Evolutionary conservation across 2,113 vertebrate species (phyloP), one percentile per base, ranked within the genome.

Genomic region (Pholis gunnellus): DNA sequence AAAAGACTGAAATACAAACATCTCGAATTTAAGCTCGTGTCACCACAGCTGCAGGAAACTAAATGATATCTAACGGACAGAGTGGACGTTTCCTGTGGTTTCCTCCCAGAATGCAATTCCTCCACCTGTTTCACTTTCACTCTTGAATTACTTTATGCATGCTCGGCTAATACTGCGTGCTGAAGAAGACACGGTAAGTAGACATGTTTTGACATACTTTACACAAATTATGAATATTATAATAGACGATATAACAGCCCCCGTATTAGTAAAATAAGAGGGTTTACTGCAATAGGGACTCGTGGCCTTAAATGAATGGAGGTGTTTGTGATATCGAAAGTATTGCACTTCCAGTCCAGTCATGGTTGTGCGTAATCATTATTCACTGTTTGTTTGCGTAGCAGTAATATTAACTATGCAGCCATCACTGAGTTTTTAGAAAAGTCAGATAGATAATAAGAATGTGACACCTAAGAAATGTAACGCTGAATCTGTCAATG

Each of bases 41-140:
- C 15, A 29, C 9, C 59, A 13, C 22, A 78, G 11, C 38, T 59
- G 70, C 2, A 36, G 25, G 9, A 22, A 4, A 29, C 2, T 14
- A 0, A 31, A 52, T 44, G 15, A 50, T 7, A 20, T 20, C 2
- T 25, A 9, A 59, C 34, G 8, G 9, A 52, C 15, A 17, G 1
- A 6, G 13, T 2, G 17, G n/a, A 64, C 18, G 22, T 29, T 46
- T 73, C 22, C 31, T 31, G 18, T 34, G 20, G 0, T 11, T 13
- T 74, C 25, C 25, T 87, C 90, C 89, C 91, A 74, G 64, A 77
- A 92, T 91, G 89, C 90, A 92, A 8, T 54, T 66, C 65, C 3
- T 40, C 14, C 1, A 4, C 25, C 22, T 52, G 63, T 88, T 93
- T 92, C 91, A 88, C 86, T 93, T 94, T 94, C 92, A 79, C 36